Conservation (phyloP, 2,113 vertebrate species). For the Hemibates koningsi region DNA sequence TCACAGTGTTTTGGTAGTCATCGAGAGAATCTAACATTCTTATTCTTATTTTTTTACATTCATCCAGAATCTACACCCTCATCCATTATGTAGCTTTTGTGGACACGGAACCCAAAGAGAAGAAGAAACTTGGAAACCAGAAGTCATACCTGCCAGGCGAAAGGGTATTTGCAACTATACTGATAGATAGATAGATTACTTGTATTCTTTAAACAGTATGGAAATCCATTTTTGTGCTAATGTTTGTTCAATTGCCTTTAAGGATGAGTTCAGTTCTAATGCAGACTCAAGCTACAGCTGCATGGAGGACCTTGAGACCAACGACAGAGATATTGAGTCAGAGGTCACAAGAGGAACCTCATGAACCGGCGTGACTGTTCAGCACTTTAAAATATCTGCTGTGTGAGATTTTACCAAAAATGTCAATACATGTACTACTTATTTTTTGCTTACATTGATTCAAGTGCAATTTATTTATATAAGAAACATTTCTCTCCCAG, state of each 20-base stretch:
- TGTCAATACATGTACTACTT: neutral
- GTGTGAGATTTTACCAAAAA: neutral
- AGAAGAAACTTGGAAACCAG: neutral
- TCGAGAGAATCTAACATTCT: neutral
- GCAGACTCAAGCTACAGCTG: neutral
- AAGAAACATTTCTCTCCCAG: neutral
- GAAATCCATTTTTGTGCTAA: neutral
- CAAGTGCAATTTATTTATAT: neutral
- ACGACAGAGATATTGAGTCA: neutral
- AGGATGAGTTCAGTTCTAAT: neutral
- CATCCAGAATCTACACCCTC: constrained; percentile 40
- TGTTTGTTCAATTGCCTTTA: neutral
- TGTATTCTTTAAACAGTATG: neutral
- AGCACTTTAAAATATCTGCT: neutral
- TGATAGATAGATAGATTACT: neutral
- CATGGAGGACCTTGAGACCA: fast-evolving
- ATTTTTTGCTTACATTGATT: neutral
- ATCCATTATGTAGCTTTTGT: constrained; percentile 57
- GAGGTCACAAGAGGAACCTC: neutral
- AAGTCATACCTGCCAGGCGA: neutral
- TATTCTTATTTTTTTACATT: neutral
- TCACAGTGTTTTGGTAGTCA: neutral
- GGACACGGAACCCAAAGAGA: constrained; percentile 20
- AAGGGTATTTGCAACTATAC: neutral
- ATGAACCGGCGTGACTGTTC: neutral